A percentile compares a stretch with the other conserved stretches of the same genome.
Evolutionary conservation across 2,113 vertebrate species (phyloP).

Genomic region (Baryphthengus martii): DNA sequence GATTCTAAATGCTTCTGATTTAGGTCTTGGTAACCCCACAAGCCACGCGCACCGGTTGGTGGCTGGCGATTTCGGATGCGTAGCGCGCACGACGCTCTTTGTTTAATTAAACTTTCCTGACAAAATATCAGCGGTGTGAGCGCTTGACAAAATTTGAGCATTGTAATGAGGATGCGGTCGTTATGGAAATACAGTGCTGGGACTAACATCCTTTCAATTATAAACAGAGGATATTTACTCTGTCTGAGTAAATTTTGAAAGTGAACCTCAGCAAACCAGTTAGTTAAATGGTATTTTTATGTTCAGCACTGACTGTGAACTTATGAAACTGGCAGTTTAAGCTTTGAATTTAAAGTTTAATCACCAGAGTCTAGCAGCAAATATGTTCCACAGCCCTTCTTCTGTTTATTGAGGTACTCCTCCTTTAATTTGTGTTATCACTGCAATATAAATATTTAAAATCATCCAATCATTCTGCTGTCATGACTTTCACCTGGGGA

Average conservation of each 20-base stretch:
- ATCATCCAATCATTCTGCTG: not conserved
- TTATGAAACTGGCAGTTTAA: not conserved
- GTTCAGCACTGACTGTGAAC: not conserved
- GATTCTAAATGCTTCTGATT: not conserved
- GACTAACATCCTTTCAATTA: not conserved
- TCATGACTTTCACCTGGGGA: not conserved
- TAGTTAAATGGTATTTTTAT: not conserved
- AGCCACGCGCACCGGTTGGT: not conserved
- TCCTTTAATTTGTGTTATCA: not conserved
- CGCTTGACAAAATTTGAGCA: not conserved
- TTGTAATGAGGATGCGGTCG: not conserved
- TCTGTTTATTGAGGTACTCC: not conserved
- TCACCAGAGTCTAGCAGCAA: not conserved
- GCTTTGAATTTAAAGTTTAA: not conserved
- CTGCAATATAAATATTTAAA: not conserved
- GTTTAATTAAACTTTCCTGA: conserved; percentile 34
- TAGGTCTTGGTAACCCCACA: not conserved
- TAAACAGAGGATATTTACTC: not conserved
- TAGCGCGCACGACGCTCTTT: not conserved
- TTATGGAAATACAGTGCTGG: not conserved
- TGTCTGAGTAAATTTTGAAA: not conserved
- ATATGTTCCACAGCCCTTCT: not conserved
- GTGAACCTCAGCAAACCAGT: not conserved
- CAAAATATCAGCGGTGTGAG: not conserved
- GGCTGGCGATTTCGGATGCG: not conserved